Conservation (phyloP, 2,113 vertebrate genomes). For the Chinchilla lanigera region DNA sequence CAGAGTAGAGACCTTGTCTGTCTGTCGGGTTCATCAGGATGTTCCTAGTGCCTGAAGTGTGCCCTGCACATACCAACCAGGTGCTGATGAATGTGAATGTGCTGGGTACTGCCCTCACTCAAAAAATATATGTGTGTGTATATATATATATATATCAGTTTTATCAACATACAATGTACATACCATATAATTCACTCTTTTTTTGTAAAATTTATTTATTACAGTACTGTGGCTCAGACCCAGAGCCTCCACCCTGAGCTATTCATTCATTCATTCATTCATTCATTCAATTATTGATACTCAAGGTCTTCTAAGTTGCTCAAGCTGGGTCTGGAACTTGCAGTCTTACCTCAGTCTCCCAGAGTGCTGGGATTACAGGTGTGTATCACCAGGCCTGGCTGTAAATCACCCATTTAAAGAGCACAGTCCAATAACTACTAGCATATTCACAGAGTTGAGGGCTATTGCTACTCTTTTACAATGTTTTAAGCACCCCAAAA, state of each 20-base stretch:
- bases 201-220: neutral
- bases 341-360: neutral
- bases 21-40: neutral
- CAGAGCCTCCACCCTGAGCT: neutral
- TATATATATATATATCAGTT: neutral
- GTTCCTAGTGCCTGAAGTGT: neutral
- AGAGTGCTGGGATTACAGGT: neutral
- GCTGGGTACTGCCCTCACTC: neutral
- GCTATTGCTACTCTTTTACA: neutral
- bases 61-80: neutral
- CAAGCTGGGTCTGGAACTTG: neutral
- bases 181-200: neutral
- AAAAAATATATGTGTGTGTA: neutral
- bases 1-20: neutral
- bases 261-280: neutral
- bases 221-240: neutral
- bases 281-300: neutral
- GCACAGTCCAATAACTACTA: neutral
- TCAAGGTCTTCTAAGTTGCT: neutral
- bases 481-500: neutral
- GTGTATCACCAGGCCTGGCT: neutral
- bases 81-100: neutral
- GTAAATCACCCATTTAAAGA: too few relatives aligned
- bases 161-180: neutral
- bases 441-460: neutral